Evolutionary conservation across 2,113 vertebrate genomes (phyloP).

Genomic region (Tragelaphus buxtoni): DNA sequence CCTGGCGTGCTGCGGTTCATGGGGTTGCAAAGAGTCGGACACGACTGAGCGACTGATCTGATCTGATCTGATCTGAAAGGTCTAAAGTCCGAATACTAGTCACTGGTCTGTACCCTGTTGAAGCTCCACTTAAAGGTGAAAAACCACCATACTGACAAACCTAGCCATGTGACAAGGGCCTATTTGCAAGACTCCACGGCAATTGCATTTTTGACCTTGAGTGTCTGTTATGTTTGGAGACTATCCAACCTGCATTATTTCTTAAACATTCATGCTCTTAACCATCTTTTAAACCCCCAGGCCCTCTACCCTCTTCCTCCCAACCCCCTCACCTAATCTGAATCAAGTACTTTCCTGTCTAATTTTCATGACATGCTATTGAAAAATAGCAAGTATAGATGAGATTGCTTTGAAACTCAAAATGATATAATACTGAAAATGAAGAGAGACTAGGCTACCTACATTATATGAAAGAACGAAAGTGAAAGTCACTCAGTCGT

Average conservation of each 20-base stretch:
- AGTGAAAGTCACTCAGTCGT: not conserved
- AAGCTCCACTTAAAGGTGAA: not conserved
- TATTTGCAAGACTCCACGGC: not conserved
- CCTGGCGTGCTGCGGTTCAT: too few species aligned
- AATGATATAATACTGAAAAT: not conserved
- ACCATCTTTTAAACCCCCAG: not conserved
- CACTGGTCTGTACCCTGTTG: not conserved
- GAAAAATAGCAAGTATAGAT: not conserved
- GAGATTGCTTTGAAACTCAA: not conserved
- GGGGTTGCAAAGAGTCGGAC: too few species aligned
- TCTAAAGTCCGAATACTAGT: not conserved
- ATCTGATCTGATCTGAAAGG: too few species aligned
- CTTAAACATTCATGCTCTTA: not conserved
- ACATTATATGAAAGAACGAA: not conserved
- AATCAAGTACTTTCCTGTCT: not conserved
- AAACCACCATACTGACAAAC: not conserved
- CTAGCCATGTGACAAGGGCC: not conserved
- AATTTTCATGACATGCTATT: not conserved
- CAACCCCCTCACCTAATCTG: not conserved
- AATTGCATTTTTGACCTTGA: not conserved
- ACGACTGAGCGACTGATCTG: too few species aligned
- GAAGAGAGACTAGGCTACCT: not conserved
- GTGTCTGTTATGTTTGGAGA: not conserved
- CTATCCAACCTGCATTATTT: not conserved
- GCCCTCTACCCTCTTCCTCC: too few species aligned